Percentiles rank a stretch among this genome's conserved stretches.
These are phyloP conservation scores for Boloria selene DNA, from an alignment of 2,888 invertebrate species.

Conservation along the genomic window DNA sequence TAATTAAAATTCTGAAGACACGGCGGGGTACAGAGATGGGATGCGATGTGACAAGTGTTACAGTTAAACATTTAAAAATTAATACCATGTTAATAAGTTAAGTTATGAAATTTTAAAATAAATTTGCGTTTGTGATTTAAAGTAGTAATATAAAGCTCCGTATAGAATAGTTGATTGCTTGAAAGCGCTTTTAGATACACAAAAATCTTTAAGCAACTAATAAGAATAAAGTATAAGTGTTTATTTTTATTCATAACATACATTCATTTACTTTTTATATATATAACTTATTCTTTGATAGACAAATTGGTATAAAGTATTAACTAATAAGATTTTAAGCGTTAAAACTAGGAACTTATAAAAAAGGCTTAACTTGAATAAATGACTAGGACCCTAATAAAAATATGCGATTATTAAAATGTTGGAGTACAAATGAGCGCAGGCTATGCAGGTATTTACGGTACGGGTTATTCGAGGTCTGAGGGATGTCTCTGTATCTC, in stretches of 20 bases:
- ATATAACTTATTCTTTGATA: no score
- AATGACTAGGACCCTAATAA: slow-evolving; percentile 43
- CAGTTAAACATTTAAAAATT: slow-evolving; percentile 35
- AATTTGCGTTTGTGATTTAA: no score
- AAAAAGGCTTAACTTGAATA: slow-evolving; percentile 41
- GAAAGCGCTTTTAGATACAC: no score
- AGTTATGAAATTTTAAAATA: neutral
- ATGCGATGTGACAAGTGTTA: slow-evolving; percentile 53
- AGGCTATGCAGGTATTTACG: slow-evolving; percentile 29
- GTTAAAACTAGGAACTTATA: slow-evolving; percentile 4
- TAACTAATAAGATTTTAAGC: neutral
- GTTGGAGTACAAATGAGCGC: slow-evolving; percentile 64
- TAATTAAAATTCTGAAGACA: slow-evolving; percentile 78
- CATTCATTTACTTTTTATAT: no score
- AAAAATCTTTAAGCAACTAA: no score
- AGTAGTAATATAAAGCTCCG: no score
- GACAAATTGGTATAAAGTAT: no score
- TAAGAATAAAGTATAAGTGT: no score
- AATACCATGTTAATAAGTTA: slow-evolving; percentile 40
- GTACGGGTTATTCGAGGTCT: slow-evolving; percentile 55
- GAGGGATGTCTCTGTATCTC: slow-evolving; percentile 5
- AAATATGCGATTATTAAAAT: slow-evolving; percentile 79
- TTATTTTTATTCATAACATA: no score
- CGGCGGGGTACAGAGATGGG: slow-evolving; percentile 48
- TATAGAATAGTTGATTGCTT: no score